Conservation (phyloP, 2,888 invertebrate species). For the Epirrita christyi region DNA sequence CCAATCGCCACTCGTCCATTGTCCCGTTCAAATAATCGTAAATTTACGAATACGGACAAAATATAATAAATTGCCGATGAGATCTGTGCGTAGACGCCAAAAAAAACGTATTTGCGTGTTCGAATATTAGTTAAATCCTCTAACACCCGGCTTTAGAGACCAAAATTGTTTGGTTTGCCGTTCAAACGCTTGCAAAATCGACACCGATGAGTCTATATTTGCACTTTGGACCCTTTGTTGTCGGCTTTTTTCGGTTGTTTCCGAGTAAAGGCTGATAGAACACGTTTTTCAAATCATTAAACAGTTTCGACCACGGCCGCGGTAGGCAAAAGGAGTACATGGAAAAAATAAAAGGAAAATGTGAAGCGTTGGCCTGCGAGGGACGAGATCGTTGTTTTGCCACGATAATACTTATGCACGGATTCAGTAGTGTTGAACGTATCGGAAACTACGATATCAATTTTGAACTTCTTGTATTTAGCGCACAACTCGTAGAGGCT, state of each 20-base stretch:
- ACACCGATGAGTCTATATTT: slow-evolving; percentile 76
- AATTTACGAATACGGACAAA: slow-evolving; percentile 79
- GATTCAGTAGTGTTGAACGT: slow-evolving; percentile 46
- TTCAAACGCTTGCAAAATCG: slow-evolving; percentile 41
- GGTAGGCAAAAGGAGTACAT: slow-evolving; percentile 66
- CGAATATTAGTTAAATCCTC: slow-evolving; percentile 13
- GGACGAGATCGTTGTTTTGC: slow-evolving; percentile 66
- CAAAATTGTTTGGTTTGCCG: slow-evolving; percentile 46
- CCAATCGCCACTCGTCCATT: slow-evolving; percentile 76
- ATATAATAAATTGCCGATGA: slow-evolving; percentile 85
- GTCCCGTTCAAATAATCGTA: slow-evolving; percentile 81
- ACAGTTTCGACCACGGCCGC: slow-evolving; percentile 80
- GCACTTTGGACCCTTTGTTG: slow-evolving; percentile 80
- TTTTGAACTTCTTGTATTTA: too few species aligned
- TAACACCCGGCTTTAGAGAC: slow-evolving; percentile 44
- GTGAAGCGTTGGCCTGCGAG: slow-evolving; percentile 58
- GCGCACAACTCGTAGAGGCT: too few species aligned
- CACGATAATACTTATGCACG: slow-evolving; percentile 58
- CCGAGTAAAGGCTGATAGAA: slow-evolving; percentile 84
- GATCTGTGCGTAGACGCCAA: slow-evolving; percentile 76
- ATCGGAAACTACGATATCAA: background rate
- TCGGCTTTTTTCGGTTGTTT: slow-evolving; percentile 83
- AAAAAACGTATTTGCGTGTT: slow-evolving; percentile 41
- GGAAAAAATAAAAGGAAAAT: slow-evolving; percentile 63
- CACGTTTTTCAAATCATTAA: slow-evolving; percentile 86